Percentiles rank a stretch among this genome's conserved stretches.
These are phyloP conservation scores for Chaetophractus vellerosus DNA, from an alignment of 2,797 vertebrate species.

Conservation along the genomic window DNA sequence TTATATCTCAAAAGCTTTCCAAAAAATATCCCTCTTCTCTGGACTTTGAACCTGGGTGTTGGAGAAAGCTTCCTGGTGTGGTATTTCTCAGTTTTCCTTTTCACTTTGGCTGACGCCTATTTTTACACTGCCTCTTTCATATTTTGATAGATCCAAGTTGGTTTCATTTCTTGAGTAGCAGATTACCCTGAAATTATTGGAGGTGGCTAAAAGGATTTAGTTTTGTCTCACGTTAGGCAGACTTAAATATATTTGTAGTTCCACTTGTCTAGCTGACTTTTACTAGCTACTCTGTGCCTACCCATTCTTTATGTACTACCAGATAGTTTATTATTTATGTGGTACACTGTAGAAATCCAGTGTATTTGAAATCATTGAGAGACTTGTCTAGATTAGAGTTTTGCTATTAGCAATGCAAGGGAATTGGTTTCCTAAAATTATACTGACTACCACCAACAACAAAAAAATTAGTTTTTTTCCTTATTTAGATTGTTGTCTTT, in stretches of 20 bases:
- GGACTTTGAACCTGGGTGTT: conserved; percentile 31
- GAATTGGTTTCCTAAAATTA: conserved; percentile 4
- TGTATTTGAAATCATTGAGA: conserved; percentile 23
- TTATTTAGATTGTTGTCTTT: conserved; percentile 15
- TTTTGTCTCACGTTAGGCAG: conserved; percentile 72
- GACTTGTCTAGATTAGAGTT: conserved; percentile 15
- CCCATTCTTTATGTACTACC: conserved; percentile 25
- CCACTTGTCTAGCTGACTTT: conserved; percentile 13
- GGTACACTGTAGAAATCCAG: background rate
- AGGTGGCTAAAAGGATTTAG: conserved; percentile 76
- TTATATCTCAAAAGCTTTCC: conserved; percentile 72
- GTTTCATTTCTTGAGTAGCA: conserved; percentile 79
- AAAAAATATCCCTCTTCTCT: conserved; percentile 67
- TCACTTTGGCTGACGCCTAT: conserved; percentile 68
- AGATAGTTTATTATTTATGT: background rate
- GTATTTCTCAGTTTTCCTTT: conserved; percentile 82
- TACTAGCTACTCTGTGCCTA: conserved; percentile 69
- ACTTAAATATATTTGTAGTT: conserved; percentile 64
- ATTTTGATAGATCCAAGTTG: conserved; percentile 76
- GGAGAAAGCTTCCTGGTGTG: conserved; percentile 64
- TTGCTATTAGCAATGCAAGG: background rate
- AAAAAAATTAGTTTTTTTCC: background rate
- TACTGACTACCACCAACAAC: background rate
- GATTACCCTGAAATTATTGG: conserved; percentile 79
- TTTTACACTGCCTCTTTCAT: conserved; percentile 77